Percentiles rank a stretch among this genome's conserved stretches.
These are phyloP conservation scores for Rhynchonycteris naso DNA, from an alignment of 2,797 vertebrate genomes.

Conservation along the genomic window DNA sequence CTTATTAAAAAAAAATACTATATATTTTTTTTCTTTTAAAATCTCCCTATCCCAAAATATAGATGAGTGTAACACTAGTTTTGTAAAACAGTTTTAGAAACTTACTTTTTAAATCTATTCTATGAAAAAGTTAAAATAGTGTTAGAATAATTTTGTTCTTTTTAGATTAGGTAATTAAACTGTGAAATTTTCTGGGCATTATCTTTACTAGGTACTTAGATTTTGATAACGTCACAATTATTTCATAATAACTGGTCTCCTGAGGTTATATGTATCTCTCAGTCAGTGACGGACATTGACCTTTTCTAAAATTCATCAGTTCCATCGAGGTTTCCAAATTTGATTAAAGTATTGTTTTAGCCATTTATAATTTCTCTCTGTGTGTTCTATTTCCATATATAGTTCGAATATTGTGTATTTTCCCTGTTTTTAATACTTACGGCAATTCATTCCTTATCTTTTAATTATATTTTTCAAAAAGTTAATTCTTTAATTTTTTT, in stretches of 20 bases:
- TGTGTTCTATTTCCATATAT: neutral
- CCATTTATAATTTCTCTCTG: neutral
- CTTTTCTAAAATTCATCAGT: slow-evolving; percentile 45
- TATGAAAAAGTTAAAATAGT: slow-evolving; percentile 31
- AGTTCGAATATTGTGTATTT: slow-evolving; percentile 12
- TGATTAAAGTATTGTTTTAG: neutral
- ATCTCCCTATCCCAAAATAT: neutral
- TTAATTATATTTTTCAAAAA: slow-evolving; percentile 46
- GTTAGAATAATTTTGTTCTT: slow-evolving; percentile 50
- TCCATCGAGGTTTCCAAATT: neutral
- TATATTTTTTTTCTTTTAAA: neutral
- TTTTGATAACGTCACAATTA: slow-evolving; percentile 59
- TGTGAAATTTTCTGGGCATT: slow-evolving; percentile 39
- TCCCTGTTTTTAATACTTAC: neutral
- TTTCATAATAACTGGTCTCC: slow-evolving; percentile 63
- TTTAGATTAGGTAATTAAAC: slow-evolving; percentile 61
- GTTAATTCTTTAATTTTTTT: neutral
- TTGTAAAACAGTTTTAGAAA: slow-evolving; percentile 8
- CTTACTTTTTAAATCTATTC: neutral
- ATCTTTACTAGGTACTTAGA: slow-evolving; percentile 45
- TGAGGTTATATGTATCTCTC: slow-evolving; percentile 24
- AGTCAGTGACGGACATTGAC: neutral
- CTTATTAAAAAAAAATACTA: neutral
- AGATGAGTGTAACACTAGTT: neutral
- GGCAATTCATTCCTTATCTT: neutral